phyloP scores from a whole-genome alignment of 2,888 invertebrate genomes.

The Luperina nickerlii region DNA sequence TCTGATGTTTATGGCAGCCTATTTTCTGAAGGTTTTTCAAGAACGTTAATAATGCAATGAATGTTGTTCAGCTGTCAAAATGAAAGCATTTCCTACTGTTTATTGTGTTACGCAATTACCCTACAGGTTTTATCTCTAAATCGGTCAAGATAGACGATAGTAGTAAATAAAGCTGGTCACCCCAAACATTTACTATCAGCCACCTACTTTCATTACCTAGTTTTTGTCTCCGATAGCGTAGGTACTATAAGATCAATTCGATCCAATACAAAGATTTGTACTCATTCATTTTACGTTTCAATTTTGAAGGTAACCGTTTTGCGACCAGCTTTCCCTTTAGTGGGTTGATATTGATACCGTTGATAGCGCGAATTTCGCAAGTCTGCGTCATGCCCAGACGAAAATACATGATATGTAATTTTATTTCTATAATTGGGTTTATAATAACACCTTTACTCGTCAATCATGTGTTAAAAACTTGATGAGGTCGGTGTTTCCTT shows the following conservation, averaged over 20 bases:
- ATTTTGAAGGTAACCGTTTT: conserved; percentile 48
- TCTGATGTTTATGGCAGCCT: not conserved
- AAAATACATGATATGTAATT: not conserved
- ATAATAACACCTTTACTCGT: not conserved
- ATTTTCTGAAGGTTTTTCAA: not conserved
- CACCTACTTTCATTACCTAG: conserved; percentile 44
- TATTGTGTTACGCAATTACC: not conserved
- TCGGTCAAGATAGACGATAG: not conserved
- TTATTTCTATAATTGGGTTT: not conserved
- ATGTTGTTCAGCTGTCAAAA: not conserved
- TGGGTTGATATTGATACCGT: conserved; percentile 34
- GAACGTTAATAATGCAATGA: not conserved
- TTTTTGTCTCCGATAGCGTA: conserved; percentile 34
- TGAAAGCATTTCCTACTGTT: not conserved
- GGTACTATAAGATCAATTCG: conserved; percentile 21
- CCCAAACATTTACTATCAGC: conserved; percentile 26
- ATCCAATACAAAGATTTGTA: conserved; percentile 32
- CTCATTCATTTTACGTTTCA: conserved; percentile 40
- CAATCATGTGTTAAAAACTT: not conserved
- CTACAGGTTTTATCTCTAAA: not conserved
- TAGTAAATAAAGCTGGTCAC: not conserved
- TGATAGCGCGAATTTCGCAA: conserved; percentile 48
- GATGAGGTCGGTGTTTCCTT: not conserved
- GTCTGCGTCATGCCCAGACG: conserved; percentile 9
- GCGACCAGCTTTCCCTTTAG: conserved; percentile 61